These are phyloP conservation scores for Brachionus asplanchnoidis DNA, from an alignment of 1,140 invertebrate species.

Conservation along the genomic window DNA sequence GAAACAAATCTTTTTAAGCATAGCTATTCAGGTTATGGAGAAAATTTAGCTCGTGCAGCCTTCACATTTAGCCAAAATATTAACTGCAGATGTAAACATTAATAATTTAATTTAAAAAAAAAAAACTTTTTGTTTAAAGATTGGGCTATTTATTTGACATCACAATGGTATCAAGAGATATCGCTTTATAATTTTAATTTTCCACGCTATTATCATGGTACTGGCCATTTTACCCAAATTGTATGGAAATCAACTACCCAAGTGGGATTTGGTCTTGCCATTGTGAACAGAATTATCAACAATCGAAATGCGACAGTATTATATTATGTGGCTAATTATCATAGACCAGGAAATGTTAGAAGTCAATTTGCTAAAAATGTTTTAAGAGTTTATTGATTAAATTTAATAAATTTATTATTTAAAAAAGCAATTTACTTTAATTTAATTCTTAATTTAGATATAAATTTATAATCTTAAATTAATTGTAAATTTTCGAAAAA, in stretches of 20 bases:
- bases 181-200: neutral
- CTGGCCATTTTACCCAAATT: slow-evolving; percentile 35
- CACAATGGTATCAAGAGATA: neutral
- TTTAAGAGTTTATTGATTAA: neutral
- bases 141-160: neutral
- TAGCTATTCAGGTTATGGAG: neutral
- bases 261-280: neutral
- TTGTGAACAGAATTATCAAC: neutral
- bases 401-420: neutral
- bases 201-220: neutral
- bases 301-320: neutral
- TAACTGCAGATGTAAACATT: neutral
- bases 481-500: too few relatives aligned
- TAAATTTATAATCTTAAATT: neutral
- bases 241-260: neutral
- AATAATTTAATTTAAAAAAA: neutral
- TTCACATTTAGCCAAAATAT: neutral
- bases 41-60: neutral
- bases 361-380: neutral
- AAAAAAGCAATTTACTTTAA: neutral
- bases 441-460: neutral
- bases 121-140: neutral
- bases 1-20: neutral
- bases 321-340: slow-evolving; percentile 9
- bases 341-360: neutral